These are phyloP conservation scores for Erebia ligea DNA, from an alignment of 2,888 invertebrate genomes.

Conservation along the genomic window DNA sequence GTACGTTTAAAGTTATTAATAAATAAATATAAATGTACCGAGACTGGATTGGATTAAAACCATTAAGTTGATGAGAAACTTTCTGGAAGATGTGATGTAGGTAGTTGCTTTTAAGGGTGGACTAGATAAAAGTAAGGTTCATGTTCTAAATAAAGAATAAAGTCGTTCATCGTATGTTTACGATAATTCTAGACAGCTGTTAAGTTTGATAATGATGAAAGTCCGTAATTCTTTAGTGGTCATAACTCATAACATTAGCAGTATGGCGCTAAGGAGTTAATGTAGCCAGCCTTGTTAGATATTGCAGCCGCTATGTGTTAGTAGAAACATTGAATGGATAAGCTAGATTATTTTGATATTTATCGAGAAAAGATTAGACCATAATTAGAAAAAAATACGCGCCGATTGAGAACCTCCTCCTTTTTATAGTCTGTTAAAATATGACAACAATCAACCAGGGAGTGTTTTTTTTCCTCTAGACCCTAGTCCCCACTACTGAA, in stretches of 20 bases:
- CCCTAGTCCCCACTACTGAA: neutral
- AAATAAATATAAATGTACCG: too few relatives aligned
- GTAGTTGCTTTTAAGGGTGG: too few relatives aligned
- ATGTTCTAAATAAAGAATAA: neutral
- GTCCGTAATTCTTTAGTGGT: slow-evolving; percentile 8
- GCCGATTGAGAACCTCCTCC: neutral
- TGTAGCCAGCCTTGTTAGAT: neutral
- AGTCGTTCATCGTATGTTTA: neutral
- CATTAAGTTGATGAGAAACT: too few relatives aligned
- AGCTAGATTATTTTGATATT: neutral
- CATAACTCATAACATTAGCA: slow-evolving; percentile 11
- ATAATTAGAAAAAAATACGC: neutral
- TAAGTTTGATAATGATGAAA: slow-evolving; percentile 9
- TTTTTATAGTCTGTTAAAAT: neutral
- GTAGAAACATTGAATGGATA: neutral
- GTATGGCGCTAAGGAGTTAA: neutral
- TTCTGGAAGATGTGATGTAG: too few relatives aligned
- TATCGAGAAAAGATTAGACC: neutral
- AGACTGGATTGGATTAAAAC: too few relatives aligned
- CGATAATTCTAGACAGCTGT: slow-evolving; percentile 7
- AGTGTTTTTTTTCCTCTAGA: neutral
- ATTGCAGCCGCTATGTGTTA: neutral
- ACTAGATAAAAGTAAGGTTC: neutral
- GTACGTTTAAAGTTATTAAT: too few relatives aligned
- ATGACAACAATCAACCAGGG: neutral